Base-by-base conservation (phyloP, 2,113 vertebrate species). In the Nerophis ophidion region DNA sequence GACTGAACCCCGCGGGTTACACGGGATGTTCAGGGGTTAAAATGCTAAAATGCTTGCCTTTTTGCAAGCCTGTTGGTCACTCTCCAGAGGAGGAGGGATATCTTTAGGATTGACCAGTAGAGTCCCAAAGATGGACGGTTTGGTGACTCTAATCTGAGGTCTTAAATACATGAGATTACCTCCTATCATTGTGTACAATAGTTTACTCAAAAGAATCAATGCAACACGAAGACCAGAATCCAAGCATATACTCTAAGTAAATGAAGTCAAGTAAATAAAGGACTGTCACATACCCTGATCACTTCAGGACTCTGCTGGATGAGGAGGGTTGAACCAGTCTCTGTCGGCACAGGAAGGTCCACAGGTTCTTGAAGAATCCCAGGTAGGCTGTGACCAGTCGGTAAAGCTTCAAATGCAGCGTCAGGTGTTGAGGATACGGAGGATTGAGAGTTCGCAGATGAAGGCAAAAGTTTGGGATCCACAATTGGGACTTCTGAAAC, bases 261-360 rank as follows among this genome's bases (percentile, higher is more conserved):
- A 42, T 9, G 11, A 9, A 44, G 40, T 6, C 1, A 40, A 6
- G 36, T 16, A 42, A 56, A 38, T 10, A 56, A 57, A 45, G 4
- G 33, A 60, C 33, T 49, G 45, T 63, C 19, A 87, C 95, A 93
- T 92, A 99, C 97, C 84, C 95, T 92, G 78, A 97, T 93, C 73
- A 96, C 89, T 71, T 97, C 96, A 76, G 96, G 94, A 10, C 86
- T 91, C 84, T 98, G 96, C 78, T 97, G 96, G 89, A 97, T 94
- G 67, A 93, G 91, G 61, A 95, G 85, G 14, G 92, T 68, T 12
- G 94, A 90, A 61, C 90, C 81, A 14, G 77, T 65, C 50, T 95
- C 93, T 81, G 86, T 91, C 62, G 59, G 69, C 51, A 77, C 68
- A 58, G 77, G 55, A 56, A 63, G 65, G 68, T 73, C 57, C 54